Evolutionary conservation across 2,888 invertebrate species (phyloP).

Genomic region (Plagodis dolabraria): DNA sequence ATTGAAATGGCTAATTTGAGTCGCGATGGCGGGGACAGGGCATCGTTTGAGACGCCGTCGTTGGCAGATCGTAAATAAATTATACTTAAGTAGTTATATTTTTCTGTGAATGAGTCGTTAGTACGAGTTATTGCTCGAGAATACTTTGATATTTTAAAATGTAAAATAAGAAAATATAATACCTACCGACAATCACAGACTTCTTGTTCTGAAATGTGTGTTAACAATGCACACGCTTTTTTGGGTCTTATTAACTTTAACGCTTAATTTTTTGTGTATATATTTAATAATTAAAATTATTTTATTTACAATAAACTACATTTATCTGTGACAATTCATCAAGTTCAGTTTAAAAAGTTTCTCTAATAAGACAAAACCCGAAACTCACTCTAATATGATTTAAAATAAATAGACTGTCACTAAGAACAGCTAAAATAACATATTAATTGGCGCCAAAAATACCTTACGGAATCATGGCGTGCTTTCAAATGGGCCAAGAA

Average conservation of each 20-base stretch:
- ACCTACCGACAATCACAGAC: too few species aligned
- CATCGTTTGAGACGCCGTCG: slow-evolving; percentile 49
- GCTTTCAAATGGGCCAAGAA: slow-evolving; percentile 69
- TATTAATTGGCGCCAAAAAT: slow-evolving; percentile 70
- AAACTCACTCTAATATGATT: slow-evolving; percentile 21
- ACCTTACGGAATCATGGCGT: slow-evolving; percentile 57
- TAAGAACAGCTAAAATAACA: slow-evolving; percentile 40
- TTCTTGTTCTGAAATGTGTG: too few species aligned
- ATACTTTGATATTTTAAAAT: slow-evolving; percentile 22
- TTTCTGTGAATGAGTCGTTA: slow-evolving; percentile 49
- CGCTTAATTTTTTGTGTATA: neutral
- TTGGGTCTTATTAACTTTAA: neutral
- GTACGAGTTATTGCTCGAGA: slow-evolving; percentile 48
- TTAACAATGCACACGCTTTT: slow-evolving; percentile 14
- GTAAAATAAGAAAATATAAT: slow-evolving; percentile 10
- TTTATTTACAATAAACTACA: neutral
- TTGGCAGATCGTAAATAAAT: slow-evolving; percentile 71
- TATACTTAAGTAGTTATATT: slow-evolving; percentile 45
- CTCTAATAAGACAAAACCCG: slow-evolving; percentile 1
- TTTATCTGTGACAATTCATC: too few species aligned
- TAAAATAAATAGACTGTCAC: slow-evolving; percentile 28
- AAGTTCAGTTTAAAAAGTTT: too few species aligned
- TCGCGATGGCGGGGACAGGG: slow-evolving; percentile 51
- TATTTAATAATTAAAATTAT: neutral
- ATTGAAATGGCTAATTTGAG: slow-evolving; percentile 79